Base-by-base conservation (phyloP, 2,113 vertebrate genomes). In the Smithornis capensis region DNA sequence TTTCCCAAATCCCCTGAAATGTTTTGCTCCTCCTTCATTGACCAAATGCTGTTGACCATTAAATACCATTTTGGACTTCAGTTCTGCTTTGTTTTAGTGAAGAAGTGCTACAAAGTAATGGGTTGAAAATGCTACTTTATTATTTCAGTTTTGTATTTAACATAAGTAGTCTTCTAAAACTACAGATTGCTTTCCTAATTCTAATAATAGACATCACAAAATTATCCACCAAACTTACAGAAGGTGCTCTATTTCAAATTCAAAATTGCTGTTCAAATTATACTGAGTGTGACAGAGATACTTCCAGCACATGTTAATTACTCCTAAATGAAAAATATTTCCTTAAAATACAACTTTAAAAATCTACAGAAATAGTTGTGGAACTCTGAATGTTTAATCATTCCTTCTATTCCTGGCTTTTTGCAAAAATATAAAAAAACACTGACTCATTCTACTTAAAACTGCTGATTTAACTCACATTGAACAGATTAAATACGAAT, bases 231-330 rank as follows among this genome's bases (percentile, higher is more conserved):
- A 80, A 55, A 87, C 53, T 83, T 90, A 68, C 1, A 75, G 52
- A 82, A 90, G 50, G 38, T 84, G 38, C 17, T 82, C 37, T 87
- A 62, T 87, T 93, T 88, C 28, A 79, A 89, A 87, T 50, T 90
- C 52, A 86, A 5, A 94, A 63, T 71, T 84, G 63, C 56, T 88
- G 14, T 67, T 79, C 1, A 0, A 84, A 90, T 67, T 70, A 75
- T 45, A 70, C 56, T 55, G 25, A 69, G 44, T 57, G 82, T 47
- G 75, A 92, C 38, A 38, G 65, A 93, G 90, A 92, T 57, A 82
- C 7, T 83, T 79, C 33, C 53, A 92, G 70, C 88, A 90, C 44
- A 93, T 90, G 87, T 95, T 87, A 91, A 87, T 90, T 83, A 74
- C 42, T 87, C 12, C 33, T 65, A 69, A 87, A 80, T 87, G 10